phyloP scores from a whole-genome alignment of 2,888 invertebrate genomes.

The Drosophila rellima region DNA sequence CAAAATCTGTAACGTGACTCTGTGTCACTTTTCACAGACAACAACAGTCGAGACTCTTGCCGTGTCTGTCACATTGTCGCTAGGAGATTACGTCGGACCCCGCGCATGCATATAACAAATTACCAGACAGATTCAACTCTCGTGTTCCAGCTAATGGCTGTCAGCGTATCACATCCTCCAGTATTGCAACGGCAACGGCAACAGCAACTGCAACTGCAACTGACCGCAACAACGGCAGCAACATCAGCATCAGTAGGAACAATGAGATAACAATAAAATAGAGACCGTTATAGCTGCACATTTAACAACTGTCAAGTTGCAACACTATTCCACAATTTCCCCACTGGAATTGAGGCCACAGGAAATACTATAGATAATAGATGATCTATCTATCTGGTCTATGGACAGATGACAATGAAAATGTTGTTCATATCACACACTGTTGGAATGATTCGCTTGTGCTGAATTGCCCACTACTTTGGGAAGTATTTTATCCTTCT shows the following conservation, averaged over 20 bases:
- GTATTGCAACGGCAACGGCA: not conserved
- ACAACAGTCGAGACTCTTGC: conserved; percentile 3
- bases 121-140: conserved; percentile 1
- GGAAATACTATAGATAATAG: conserved; percentile 9
- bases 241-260: conserved; percentile 1
- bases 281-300: conserved; percentile 23
- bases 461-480: no score
- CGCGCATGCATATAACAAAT: conserved; percentile 23
- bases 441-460: no score
- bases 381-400: conserved; percentile 6
- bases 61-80: conserved; percentile 37
- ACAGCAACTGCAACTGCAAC: not conserved
- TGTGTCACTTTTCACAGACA: conserved; percentile 53
- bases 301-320: conserved; percentile 32
- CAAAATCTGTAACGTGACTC: conserved; percentile 52
- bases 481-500: no score
- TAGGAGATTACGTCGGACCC: conserved; percentile 33
- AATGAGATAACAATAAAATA: conserved; percentile 18
- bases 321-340: conserved; percentile 14
- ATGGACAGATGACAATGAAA: not conserved
- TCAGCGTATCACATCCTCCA: conserved; percentile 6
- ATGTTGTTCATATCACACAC: not conserved
- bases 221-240: conserved; percentile 8
- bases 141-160: conserved; percentile 16
- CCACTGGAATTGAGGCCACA: not conserved